Conservation (phyloP, 2,797 vertebrate species). For the Petrocephalus sullivani region DNA sequence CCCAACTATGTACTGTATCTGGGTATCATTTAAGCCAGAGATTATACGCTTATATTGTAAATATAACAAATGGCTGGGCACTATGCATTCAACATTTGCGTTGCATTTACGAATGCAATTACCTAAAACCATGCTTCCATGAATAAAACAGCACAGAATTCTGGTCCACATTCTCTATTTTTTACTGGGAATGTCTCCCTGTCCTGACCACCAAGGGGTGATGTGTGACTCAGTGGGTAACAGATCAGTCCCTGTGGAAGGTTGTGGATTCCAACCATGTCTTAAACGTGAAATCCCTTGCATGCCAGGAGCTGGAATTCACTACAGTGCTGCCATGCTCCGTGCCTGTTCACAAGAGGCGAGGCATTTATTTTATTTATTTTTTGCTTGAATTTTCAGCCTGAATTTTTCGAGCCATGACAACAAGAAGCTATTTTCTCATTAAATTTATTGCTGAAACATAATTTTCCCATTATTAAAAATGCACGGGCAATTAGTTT, state of each 20-base stretch:
- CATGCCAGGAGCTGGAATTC: background rate
- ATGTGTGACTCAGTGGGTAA: background rate
- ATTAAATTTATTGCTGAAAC: slow-evolving; percentile 12
- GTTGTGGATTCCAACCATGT: background rate
- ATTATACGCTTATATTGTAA: slow-evolving; percentile 54
- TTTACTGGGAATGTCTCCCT: background rate
- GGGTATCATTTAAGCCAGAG: slow-evolving; percentile 33
- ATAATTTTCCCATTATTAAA: slow-evolving; percentile 19
- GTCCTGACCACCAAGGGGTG: background rate
- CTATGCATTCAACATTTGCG: slow-evolving; percentile 58
- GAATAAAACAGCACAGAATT: too few relatives aligned
- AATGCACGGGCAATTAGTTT: slow-evolving; percentile 10
- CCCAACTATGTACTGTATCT: background rate
- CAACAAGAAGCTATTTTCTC: background rate
- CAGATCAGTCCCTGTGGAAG: background rate
- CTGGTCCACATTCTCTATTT: background rate
- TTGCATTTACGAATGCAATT: slow-evolving; percentile 46
- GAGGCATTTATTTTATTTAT: background rate
- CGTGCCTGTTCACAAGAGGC: background rate
- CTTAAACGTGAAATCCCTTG: background rate
- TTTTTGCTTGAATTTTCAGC: background rate
- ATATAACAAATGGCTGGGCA: slow-evolving; percentile 50
- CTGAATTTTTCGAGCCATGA: background rate
- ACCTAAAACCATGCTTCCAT: slow-evolving; percentile 55
- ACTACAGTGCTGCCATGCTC: background rate